Percentiles rank a stretch among this genome's conserved stretches.
Evolutionary conservation across 2,113 vertebrate species (phyloP).

Genomic region (Pachyramphus minor): DNA sequence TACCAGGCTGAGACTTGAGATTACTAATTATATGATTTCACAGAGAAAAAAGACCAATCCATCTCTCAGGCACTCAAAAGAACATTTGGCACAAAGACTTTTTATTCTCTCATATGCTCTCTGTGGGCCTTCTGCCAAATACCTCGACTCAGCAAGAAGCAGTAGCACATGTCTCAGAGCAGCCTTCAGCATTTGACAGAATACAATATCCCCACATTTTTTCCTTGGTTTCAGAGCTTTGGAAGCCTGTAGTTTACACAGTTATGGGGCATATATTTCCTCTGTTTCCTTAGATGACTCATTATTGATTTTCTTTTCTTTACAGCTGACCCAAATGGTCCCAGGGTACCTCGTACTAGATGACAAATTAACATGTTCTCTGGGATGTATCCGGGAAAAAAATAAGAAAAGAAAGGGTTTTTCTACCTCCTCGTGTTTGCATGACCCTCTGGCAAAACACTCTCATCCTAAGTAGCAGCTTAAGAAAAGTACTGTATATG

Average conservation of each 20-base stretch:
- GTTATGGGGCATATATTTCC: not conserved
- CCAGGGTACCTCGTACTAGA: not conserved
- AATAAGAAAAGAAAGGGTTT: rapidly evolving
- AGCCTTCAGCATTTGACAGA: constrained; percentile 33
- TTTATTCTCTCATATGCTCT: constrained; percentile 37
- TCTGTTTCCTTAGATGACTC: not conserved
- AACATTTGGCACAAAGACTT: constrained; percentile 41
- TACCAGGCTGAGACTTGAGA: constrained; percentile 18
- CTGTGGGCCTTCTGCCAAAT: constrained; percentile 35
- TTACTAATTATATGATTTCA: constrained; percentile 52
- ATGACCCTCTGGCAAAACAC: not conserved
- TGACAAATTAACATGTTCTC: constrained; percentile 8
- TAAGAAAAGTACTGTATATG: not conserved
- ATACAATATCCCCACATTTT: not conserved
- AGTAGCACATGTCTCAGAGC: constrained; percentile 11
- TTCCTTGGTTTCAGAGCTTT: not conserved
- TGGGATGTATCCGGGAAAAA: not conserved
- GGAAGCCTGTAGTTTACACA: not conserved
- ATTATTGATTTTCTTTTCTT: constrained; percentile 12
- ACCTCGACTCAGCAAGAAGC: constrained; percentile 35
- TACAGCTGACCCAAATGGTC: not conserved
- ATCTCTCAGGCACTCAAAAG: constrained; percentile 50
- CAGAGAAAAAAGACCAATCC: constrained; percentile 44
- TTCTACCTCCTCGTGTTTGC: not conserved
- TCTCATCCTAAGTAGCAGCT: not conserved